Evolutionary conservation across 2,797 vertebrate genomes (phyloP).

Genomic region (Hippopotamyrus pictus): DNA sequence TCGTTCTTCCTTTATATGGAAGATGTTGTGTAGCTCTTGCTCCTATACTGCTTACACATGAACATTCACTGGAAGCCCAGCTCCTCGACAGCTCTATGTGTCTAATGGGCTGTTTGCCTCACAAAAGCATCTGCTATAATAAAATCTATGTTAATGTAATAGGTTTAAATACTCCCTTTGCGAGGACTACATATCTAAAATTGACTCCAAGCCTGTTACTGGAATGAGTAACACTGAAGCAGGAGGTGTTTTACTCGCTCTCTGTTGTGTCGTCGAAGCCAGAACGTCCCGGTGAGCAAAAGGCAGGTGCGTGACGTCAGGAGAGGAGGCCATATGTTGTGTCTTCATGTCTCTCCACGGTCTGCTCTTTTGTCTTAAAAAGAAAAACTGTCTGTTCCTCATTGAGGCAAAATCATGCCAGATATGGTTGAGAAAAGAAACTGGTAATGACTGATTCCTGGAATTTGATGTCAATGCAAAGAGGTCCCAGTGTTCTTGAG

Average conservation of each 20-base stretch:
- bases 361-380: background rate
- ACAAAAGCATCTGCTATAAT: background rate
- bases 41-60: background rate
- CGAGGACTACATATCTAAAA: background rate
- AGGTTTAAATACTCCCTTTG: background rate
- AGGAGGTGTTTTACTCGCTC: background rate
- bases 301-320: background rate
- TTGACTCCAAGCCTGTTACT: background rate
- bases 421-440: background rate
- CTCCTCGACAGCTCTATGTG: background rate
- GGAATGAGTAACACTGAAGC: background rate
- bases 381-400: background rate
- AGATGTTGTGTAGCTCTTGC: background rate
- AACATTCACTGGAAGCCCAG: background rate
- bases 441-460: background rate
- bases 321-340: background rate
- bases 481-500: background rate
- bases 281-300: background rate
- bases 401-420: background rate
- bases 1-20: background rate
- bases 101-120: background rate
- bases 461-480: background rate
- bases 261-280: background rate
- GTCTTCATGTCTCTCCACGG: background rate
- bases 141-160: background rate